Evolutionary conservation across 2,797 vertebrate species (phyloP).

Genomic region (Sorex maritimensis): DNA sequence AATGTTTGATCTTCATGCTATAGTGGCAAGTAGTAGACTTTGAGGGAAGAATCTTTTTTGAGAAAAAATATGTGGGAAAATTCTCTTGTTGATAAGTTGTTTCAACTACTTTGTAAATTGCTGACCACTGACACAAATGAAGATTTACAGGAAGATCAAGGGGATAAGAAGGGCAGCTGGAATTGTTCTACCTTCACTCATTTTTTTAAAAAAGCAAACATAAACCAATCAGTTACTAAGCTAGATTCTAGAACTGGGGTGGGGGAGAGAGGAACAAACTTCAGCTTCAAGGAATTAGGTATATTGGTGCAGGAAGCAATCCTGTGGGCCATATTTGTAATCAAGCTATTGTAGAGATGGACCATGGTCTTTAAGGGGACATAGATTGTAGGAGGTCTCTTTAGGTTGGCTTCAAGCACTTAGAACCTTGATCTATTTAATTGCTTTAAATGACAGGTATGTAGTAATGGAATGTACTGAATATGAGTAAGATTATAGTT

Average conservation of each 20-base stretch:
- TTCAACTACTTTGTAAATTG: not conserved
- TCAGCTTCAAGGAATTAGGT: not conserved
- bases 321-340: too few species aligned
- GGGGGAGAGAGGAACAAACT: not conserved
- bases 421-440: not conserved
- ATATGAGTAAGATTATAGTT: not conserved
- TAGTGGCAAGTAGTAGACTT: not conserved
- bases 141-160: constrained; percentile 13
- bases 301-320: too few species aligned
- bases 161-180: not conserved
- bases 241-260: not conserved
- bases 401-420: not conserved
- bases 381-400: not conserved
- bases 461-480: not conserved
- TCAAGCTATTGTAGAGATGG: too few species aligned
- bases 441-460: constrained; percentile 11
- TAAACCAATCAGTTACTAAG: not conserved
- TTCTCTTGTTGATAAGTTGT: not conserved
- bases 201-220: constrained; percentile 4
- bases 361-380: not conserved
- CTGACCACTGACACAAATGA: not conserved
- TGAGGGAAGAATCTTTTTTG: not conserved
- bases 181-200: not conserved
- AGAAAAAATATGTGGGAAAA: not conserved
- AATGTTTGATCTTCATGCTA: not conserved